phyloP scores from a whole-genome alignment of 2,113 vertebrate genomes.

The Dipodomys ordii region DNA sequence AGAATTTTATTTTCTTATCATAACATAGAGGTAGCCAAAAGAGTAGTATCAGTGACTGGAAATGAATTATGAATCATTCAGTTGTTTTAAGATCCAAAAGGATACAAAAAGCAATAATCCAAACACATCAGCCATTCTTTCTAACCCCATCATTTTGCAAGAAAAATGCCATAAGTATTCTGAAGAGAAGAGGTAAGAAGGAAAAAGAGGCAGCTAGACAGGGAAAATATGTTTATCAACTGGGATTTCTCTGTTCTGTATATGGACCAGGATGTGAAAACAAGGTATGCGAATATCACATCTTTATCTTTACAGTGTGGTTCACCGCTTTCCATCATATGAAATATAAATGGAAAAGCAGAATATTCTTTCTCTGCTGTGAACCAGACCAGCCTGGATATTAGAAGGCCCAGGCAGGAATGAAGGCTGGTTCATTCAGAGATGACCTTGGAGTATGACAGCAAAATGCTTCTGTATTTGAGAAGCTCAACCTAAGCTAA shows the following conservation, averaged over 20 bases:
- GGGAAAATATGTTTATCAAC: neutral
- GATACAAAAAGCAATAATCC: slow-evolving; percentile 63
- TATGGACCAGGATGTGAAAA: neutral
- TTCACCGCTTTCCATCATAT: neutral
- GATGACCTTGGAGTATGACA: slow-evolving; percentile 2
- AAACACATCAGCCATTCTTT: slow-evolving; percentile 46
- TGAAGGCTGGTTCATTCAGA: neutral
- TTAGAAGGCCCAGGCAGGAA: slow-evolving; percentile 37
- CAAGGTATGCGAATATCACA: neutral
- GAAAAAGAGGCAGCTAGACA: neutral
- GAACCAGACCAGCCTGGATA: neutral
- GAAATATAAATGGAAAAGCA: slow-evolving; percentile 20
- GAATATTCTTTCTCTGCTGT: neutral
- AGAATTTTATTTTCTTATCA: slow-evolving; percentile 67
- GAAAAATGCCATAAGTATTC: neutral
- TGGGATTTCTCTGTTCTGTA: neutral
- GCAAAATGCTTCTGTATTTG: slow-evolving; percentile 52
- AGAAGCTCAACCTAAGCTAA: neutral
- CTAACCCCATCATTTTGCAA: slow-evolving; percentile 3
- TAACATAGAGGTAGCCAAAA: slow-evolving; percentile 45
- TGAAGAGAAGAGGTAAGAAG: neutral
- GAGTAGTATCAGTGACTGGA: slow-evolving; percentile 54
- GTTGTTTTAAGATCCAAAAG: slow-evolving; percentile 56
- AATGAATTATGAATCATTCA: slow-evolving; percentile 62
- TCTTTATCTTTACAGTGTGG: neutral